A percentile compares a stretch with the other conserved stretches of the same genome.
Conservation (phyloP, 2,797 vertebrate genomes). For the Vultur gryphus region DNA sequence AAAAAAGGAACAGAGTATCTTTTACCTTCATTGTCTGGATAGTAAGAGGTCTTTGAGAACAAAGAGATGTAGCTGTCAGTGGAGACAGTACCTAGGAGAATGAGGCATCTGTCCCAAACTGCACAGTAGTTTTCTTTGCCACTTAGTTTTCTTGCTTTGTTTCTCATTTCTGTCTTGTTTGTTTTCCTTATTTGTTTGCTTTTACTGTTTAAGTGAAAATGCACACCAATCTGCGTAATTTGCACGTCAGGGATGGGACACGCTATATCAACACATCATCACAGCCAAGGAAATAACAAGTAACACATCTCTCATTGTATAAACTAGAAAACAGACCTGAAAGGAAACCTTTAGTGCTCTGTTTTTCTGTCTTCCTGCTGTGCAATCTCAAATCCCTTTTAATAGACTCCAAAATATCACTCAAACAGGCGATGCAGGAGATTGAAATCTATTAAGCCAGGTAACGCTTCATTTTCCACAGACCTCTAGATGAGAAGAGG, state of each 20-base stretch:
- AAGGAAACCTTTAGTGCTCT: neutral
- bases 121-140: neutral
- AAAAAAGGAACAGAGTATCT: neutral
- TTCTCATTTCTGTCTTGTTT: neutral
- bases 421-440: neutral
- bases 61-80: neutral
- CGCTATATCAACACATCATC: neutral
- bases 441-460: constrained; percentile 49
- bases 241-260: neutral
- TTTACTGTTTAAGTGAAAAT: neutral
- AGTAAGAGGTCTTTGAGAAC: neutral
- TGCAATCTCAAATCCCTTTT: constrained; percentile 9
- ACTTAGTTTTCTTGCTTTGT: neutral
- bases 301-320: neutral
- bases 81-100: neutral
- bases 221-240: neutral
- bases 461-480: constrained; percentile 29
- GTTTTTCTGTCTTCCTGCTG: constrained; percentile 1
- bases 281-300: neutral
- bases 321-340: constrained; percentile 5
- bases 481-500: neutral
- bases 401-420: constrained; percentile 29
- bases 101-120: neutral
- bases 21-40: neutral
- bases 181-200: neutral